A percentile compares a stretch with the other conserved stretches of the same genome.
phyloP scores from a whole-genome alignment of 2,888 invertebrate species.

The Lycocerus yunnanus region DNA sequence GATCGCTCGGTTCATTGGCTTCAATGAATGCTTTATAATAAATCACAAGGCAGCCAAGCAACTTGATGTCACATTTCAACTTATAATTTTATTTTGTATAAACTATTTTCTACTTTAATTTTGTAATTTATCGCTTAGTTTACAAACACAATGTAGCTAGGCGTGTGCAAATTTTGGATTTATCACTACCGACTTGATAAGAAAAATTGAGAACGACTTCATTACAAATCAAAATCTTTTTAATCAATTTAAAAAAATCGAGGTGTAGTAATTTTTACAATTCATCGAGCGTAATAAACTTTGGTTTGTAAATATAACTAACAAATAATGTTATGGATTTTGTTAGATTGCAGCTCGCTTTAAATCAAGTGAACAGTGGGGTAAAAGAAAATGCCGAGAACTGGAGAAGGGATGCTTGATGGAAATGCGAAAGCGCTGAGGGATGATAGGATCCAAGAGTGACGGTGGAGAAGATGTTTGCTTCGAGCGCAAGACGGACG shows the following conservation, averaged over 20 bases:
- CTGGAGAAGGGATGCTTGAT: slow-evolving; percentile 43
- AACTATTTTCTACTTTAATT: not conserved
- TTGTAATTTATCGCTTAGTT: not conserved
- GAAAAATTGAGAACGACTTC: not conserved
- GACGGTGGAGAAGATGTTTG: slow-evolving; percentile 36
- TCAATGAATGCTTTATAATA: slow-evolving; percentile 52
- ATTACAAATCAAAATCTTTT: not conserved
- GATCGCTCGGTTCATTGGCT: slow-evolving; percentile 54
- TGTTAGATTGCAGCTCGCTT: slow-evolving; percentile 42
- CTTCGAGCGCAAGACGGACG: slow-evolving; percentile 40
- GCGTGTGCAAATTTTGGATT: not conserved
- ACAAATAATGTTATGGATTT: slow-evolving; percentile 35
- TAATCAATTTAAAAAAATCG: not conserved
- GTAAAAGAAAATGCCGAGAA: slow-evolving; percentile 41
- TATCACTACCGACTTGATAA: not conserved
- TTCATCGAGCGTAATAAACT: not conserved
- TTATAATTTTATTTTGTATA: slow-evolving; percentile 23
- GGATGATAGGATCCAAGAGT: slow-evolving; percentile 30
- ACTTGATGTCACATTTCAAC: slow-evolving; percentile 32
- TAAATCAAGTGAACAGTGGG: slow-evolving; percentile 43
- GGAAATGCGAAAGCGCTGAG: slow-evolving; percentile 37
- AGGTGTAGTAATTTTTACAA: not conserved
- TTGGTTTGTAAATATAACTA: slow-evolving; percentile 29
- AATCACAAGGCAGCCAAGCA: slow-evolving; percentile 43
- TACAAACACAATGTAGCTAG: not conserved